A percentile compares a stretch with the other conserved stretches of the same genome.
phyloP scores from a whole-genome alignment of 1,140 invertebrate species.

The Oppia nitens region DNA sequence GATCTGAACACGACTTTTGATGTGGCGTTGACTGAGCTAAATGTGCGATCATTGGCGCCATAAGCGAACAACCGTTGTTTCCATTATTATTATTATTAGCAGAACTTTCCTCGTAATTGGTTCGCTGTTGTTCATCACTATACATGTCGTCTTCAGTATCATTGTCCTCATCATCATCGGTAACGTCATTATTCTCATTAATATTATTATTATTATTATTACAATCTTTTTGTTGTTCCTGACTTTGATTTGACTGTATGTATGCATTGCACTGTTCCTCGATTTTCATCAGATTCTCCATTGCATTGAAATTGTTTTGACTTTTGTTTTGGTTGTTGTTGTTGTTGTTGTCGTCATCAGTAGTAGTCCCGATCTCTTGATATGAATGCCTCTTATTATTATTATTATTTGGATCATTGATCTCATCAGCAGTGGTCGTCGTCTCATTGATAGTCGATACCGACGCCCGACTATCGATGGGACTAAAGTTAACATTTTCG shows the following conservation, averaged over 20 bases:
- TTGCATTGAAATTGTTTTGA: conserved; percentile 27
- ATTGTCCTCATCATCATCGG: background rate
- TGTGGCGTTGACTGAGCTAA: background rate
- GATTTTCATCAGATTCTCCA: conserved; percentile 36
- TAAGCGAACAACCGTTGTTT: background rate
- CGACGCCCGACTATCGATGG: background rate
- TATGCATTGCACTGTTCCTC: conserved; percentile 36
- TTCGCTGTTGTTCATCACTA: background rate
- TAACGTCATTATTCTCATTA: background rate
- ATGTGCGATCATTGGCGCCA: background rate
- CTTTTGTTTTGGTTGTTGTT: too few species aligned
- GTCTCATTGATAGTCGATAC: conserved; percentile 2
- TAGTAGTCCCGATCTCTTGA: too few species aligned
- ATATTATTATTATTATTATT: background rate
- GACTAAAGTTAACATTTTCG: conserved; percentile 7
- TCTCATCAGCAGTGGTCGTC: too few species aligned
- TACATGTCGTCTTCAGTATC: background rate
- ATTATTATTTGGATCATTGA: too few species aligned
- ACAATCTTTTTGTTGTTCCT: background rate
- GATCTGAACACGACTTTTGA: background rate
- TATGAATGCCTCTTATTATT: too few species aligned
- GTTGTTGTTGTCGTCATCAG: too few species aligned
- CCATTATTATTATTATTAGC: background rate
- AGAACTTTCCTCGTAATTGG: background rate
- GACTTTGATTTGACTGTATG: conserved; percentile 26